Percentiles rank a stretch among this genome's conserved stretches.
Evolutionary conservation across 2,888 invertebrate species (phyloP).

Genomic region (Siphlonurus alternatus): DNA sequence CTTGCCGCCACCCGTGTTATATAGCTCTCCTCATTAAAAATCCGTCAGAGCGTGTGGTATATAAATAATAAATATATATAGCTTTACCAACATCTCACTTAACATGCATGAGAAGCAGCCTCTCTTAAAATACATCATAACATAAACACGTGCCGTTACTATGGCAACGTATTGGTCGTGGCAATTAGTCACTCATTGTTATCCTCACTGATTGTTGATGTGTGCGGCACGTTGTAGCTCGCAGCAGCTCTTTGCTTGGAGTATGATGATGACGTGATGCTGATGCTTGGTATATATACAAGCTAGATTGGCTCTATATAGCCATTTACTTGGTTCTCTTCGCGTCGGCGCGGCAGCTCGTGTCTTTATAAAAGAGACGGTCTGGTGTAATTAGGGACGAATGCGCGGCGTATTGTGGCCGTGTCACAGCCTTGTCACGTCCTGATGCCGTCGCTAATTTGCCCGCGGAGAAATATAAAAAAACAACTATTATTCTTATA

Average conservation of each 20-base stretch:
- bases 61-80: no score
- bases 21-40: not conserved
- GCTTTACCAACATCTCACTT: no score
- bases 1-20: not conserved
- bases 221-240: not conserved
- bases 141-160: not conserved
- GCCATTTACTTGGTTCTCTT: no score
- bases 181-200: not conserved
- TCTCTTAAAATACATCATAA: not conserved
- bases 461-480: no score
- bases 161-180: not conserved
- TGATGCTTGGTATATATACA: no score
- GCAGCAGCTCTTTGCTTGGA: no score
- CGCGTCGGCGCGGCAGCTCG: no score
- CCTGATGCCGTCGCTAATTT: conserved; percentile 9
- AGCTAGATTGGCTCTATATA: no score
- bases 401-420: conserved; percentile 5
- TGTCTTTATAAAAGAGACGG: no score
- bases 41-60: not conserved
- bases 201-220: not conserved
- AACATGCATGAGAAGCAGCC: no score
- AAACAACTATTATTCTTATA: no score
- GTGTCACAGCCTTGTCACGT: conserved; percentile 10
- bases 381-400: not conserved
- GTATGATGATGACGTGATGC: no score